These are phyloP conservation scores for Muscicapa striata DNA, from an alignment of 2,797 vertebrate species.

Conservation along the genomic window DNA sequence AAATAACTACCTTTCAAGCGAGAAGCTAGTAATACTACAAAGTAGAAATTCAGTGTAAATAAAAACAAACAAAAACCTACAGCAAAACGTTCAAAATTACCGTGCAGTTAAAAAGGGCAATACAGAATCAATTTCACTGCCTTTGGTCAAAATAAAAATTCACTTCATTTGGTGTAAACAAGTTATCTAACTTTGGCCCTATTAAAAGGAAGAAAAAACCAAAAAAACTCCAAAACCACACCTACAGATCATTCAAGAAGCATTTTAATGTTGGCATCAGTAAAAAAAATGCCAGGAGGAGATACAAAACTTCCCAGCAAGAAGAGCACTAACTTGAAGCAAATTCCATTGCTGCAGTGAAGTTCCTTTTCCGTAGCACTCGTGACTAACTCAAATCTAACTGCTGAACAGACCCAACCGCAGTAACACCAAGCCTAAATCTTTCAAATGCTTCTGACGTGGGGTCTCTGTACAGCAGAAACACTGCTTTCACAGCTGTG, in stretches of 20 bases:
- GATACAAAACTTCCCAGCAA: background rate
- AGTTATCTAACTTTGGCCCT: background rate
- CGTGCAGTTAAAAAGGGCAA: background rate
- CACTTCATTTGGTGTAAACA: background rate
- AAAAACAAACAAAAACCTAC: background rate
- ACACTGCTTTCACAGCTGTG: background rate
- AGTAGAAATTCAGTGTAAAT: background rate
- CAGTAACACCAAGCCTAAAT: accelerated
- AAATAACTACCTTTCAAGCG: background rate
- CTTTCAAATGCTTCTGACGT: background rate
- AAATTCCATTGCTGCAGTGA: background rate
- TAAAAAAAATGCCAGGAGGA: background rate
- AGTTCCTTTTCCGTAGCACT: background rate
- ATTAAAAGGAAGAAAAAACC: background rate
- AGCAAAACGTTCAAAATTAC: background rate
- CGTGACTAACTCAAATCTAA: background rate
- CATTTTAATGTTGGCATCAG: background rate
- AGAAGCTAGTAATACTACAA: background rate
- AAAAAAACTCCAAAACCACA: accelerated
- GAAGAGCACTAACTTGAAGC: background rate
- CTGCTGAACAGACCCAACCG: background rate
- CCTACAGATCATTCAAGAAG: background rate
- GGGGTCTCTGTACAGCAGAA: background rate
- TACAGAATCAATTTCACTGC: background rate
- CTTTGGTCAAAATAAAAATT: background rate